These are phyloP conservation scores for Mastacembelus armatus DNA, from an alignment of 2,797 vertebrate genomes.

Conservation along the genomic window DNA sequence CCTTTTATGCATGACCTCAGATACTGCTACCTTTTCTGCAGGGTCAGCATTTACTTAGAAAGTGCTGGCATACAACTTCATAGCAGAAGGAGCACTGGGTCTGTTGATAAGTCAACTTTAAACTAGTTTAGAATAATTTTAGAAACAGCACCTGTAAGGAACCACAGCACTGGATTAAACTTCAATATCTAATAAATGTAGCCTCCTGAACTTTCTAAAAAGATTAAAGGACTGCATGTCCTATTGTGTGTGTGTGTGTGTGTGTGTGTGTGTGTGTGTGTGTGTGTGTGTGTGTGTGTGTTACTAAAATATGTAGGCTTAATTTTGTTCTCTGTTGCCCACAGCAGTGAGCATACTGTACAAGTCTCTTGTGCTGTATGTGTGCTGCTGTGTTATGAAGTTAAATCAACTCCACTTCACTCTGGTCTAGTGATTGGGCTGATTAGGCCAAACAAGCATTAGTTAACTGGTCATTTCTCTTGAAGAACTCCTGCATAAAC, in stretches of 20 bases:
- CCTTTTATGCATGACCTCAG: constrained; percentile 73
- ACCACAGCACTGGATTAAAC: constrained; percentile 61
- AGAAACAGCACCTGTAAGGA: constrained; percentile 63
- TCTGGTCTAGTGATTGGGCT: constrained; percentile 5
- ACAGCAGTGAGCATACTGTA: constrained; percentile 8
- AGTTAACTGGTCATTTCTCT: not conserved
- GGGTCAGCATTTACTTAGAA: constrained; percentile 71
- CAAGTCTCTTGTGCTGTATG: not conserved
- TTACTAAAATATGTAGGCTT: constrained; percentile 10
- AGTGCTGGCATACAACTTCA: constrained; percentile 70
- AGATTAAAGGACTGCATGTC: constrained; percentile 32
- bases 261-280: not conserved
- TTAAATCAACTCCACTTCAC: constrained; percentile 22
- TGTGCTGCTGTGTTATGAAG: constrained; percentile 12
- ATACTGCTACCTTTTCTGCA: constrained; percentile 60
- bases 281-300: not conserved
- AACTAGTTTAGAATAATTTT: constrained; percentile 72
- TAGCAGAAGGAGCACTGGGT: constrained; percentile 57
- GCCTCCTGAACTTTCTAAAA: constrained; percentile 52
- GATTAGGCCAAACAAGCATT: constrained; percentile 9
- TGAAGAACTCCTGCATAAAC: not conserved
- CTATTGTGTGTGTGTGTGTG: not conserved
- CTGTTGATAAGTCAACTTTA: constrained; percentile 76
- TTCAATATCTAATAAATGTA: constrained; percentile 62
- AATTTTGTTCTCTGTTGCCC: constrained; percentile 12